Base-by-base conservation (phyloP, 1,140 invertebrate species). In the Bacillus rossius region DNA sequence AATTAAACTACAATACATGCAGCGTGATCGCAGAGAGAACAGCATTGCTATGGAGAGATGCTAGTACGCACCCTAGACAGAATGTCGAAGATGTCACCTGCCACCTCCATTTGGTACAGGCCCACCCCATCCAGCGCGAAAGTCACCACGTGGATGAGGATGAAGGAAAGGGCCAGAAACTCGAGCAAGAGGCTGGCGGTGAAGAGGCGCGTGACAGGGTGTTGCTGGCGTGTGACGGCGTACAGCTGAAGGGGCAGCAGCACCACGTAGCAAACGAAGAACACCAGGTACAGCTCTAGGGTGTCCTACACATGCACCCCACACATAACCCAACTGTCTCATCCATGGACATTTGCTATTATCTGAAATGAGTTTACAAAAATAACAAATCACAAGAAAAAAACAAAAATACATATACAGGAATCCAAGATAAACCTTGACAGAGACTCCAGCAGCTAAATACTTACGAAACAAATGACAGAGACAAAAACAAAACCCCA, bases 11-110 rank as follows among this genome's bases (percentile, higher is more conserved):
- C n/a, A n/a, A n/a, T n/a, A n/a, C n/a, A n/a, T n/a, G n/a, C n/a
- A n/a, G n/a, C n/a, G n/a, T n/a, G n/a, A n/a, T n/a, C n/a, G n/a
- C n/a, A n/a, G n/a, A n/a, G n/a, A n/a, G n/a, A n/a, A n/a, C n/a
- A n/a, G n/a, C n/a, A n/a, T n/a, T n/a, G n/a, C n/a, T n/a, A n/a
- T n/a, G n/a, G n/a, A n/a, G n/a, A n/a, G n/a, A n/a, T n/a, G n/a
- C n/a, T n/a, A n/a, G n/a, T n/a, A 76, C 79, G 79, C 78, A 91
- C 90, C 74, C 91, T 84, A 59, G 93, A 92, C 60, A 94, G 75
- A 61, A 94, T 93, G 76, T 95, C 92, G 64, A 96, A 81, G 65
- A 96, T 87, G 77, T 96, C 94, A 29, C 94, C 95, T 43, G 89
- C 81, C 45, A 92, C 86, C 65, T 86, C 83, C 37, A 97, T 73